A percentile compares a stretch with the other conserved stretches of the same genome.
These are phyloP conservation scores for Hirundo rustica DNA, from an alignment of 2,797 vertebrate species.

Conservation along the genomic window DNA sequence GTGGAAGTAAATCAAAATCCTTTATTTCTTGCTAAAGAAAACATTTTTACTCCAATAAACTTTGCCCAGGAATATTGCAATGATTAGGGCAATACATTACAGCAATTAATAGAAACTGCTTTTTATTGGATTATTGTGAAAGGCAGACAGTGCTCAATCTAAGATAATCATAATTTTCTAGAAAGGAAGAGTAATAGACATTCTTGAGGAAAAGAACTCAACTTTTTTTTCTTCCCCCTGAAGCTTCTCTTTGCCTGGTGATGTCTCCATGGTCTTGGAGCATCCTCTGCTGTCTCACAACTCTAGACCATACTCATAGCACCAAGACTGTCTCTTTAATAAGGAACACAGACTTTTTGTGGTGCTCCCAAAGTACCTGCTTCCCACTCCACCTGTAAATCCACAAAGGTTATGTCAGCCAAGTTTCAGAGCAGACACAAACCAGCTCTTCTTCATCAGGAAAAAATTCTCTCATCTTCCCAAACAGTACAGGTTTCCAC, in stretches of 20 bases:
- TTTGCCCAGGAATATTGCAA: not conserved
- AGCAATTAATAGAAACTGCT: not conserved
- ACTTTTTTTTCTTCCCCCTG: fast-evolving
- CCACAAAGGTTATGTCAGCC: not conserved
- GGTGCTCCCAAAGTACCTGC: not conserved
- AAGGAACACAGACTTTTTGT: not conserved
- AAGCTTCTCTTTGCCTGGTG: not conserved
- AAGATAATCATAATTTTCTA: not conserved
- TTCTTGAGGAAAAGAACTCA: fast-evolving
- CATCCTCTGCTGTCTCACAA: not conserved
- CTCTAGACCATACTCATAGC: not conserved
- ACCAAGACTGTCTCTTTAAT: not conserved
- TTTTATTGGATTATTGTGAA: not conserved
- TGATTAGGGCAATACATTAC: not conserved
- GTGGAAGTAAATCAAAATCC: not conserved
- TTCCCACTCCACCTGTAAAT: not conserved
- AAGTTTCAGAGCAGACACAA: not conserved
- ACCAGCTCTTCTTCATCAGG: not conserved
- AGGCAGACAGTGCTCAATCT: not conserved
- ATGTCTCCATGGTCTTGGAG: not conserved
- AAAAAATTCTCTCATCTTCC: not conserved
- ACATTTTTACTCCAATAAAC: not conserved
- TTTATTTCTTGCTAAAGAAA: not conserved
- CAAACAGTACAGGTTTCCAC: not conserved
- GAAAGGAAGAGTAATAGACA: not conserved